Percentiles rank a stretch among this genome's conserved stretches.
phyloP scores from a whole-genome alignment of 2,797 vertebrate species.

The Luscinia megarhynchos region DNA sequence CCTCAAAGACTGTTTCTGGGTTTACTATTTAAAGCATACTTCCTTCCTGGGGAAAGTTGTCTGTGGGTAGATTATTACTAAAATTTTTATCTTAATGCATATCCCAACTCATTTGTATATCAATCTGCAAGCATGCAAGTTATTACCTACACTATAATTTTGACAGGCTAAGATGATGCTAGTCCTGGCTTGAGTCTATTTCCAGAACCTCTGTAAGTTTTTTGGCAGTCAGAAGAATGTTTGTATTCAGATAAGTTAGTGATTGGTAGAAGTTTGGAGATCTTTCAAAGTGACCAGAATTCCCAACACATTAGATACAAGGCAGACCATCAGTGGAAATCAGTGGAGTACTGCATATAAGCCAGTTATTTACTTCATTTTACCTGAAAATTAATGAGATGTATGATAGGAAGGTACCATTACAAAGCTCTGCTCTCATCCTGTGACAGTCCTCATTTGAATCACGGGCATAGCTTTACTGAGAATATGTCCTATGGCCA shows the following conservation, averaged over 20 bases:
- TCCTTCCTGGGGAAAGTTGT: not conserved
- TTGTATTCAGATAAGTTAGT: not conserved
- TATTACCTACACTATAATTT: not conserved
- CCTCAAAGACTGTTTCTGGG: not conserved
- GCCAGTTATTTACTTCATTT: not conserved
- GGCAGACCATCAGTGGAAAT: not conserved
- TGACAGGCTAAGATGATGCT: not conserved
- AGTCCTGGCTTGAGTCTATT: not conserved
- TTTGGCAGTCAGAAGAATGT: not conserved
- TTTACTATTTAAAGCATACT: not conserved
- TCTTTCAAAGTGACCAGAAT: not conserved
- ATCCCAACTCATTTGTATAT: not conserved
- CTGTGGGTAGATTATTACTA: not conserved
- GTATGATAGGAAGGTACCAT: not conserved
- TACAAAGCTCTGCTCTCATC: not conserved
- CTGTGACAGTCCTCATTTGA: not conserved
- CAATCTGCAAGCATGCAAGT: not conserved
- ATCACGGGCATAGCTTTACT: not conserved
- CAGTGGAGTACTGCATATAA: not conserved
- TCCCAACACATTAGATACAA: not conserved
- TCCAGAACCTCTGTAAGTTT: not conserved
- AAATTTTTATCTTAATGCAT: not conserved
- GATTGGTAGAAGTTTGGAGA: not conserved
- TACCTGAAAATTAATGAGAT: not conserved
- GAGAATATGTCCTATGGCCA: not conserved